Conservation (phyloP, 2,888 invertebrate genomes). For the Meliscaeva auricollis region DNA sequence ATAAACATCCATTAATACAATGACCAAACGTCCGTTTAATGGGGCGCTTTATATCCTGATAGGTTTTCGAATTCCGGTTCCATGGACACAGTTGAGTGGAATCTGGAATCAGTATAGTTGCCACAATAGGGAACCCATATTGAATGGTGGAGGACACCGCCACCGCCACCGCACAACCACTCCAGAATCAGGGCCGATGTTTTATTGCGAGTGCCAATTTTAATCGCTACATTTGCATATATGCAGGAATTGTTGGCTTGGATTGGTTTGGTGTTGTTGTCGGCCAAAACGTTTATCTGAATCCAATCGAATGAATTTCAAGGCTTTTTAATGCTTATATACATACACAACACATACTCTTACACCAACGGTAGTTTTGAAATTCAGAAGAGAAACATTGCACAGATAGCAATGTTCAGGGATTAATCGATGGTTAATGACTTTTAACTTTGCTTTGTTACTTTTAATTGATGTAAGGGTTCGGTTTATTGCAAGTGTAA, state of each 20-base stretch:
- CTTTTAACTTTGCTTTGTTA: conserved; percentile 67
- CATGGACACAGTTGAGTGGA: conserved; percentile 68
- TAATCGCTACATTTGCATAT: conserved; percentile 74
- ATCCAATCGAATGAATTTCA: conserved; percentile 66
- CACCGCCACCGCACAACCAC: conserved; percentile 2
- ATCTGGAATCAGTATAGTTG: conserved; percentile 61
- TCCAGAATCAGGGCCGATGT: conserved; percentile 53
- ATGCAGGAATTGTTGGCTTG: conserved; percentile 39
- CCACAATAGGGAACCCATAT: conserved; percentile 50
- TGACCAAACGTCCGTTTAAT: conserved; percentile 78
- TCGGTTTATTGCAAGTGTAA: conserved; percentile 20
- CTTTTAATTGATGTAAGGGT: conserved; percentile 26
- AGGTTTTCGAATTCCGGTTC: conserved; percentile 74
- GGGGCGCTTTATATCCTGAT: conserved; percentile 76
- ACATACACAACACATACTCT: neutral
- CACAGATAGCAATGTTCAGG: conserved; percentile 53
- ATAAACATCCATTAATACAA: conserved; percentile 77
- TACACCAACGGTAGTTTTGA: conserved; percentile 18
- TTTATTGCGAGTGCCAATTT: conserved; percentile 73
- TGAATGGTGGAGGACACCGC: conserved; percentile 19
- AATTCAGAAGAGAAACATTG: conserved; percentile 63
- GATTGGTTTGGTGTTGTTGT: conserved; percentile 49
- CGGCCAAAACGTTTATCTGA: conserved; percentile 62
- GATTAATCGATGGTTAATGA: conserved; percentile 75
- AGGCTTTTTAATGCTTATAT: neutral